Base-by-base conservation (phyloP, 2,113 vertebrate genomes). In the Emydocephalus ijimae region DNA sequence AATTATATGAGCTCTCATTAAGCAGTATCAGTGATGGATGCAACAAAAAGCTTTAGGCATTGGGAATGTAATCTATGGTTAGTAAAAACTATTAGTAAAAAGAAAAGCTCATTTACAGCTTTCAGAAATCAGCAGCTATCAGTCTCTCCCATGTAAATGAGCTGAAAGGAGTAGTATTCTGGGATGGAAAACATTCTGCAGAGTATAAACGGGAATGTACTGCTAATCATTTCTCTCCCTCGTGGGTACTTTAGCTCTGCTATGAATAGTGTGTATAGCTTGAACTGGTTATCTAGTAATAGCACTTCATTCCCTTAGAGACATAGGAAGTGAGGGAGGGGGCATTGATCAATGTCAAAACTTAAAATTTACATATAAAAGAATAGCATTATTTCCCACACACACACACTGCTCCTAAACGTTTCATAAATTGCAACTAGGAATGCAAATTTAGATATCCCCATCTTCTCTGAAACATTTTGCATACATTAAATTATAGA, bases 131-230 rank as follows among this genome's bases (percentile, higher is more conserved):
- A 87, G 87, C 91, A 92, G 92, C 94, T 96, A 95, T 96, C 94
- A 92, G 94, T 97, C 96, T 95, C 85, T 93, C 93, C 91, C 94
- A 96, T 91, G 94, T 91, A 96, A 97, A 96, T 94, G 88, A 94
- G 91, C 95, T 90, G 81, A 86, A 95, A 95, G 91, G 94, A 89
- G 91, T 91, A 90, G 74, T 90, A 91, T 93, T 95, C 93, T 86
- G 93, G 92, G 96, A 96, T 93, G 92, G 91, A 95, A 92, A 95
- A 92, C 0, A 0, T 91, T 92, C 90, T 94, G 91, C 92, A 92
- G 91, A 93, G 94, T 96, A 90, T 89, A 50, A 93, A 95, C 92
- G 92, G 94, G 48, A 91, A 64, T 96, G n/a, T 94, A 91, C 52
- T 89, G 93, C 64, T 64, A 94, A 95, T 94, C 94, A 94, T 91